Conservation (phyloP, 2,113 vertebrate genomes). For the Reinhardtius hippoglossoides region DNA sequence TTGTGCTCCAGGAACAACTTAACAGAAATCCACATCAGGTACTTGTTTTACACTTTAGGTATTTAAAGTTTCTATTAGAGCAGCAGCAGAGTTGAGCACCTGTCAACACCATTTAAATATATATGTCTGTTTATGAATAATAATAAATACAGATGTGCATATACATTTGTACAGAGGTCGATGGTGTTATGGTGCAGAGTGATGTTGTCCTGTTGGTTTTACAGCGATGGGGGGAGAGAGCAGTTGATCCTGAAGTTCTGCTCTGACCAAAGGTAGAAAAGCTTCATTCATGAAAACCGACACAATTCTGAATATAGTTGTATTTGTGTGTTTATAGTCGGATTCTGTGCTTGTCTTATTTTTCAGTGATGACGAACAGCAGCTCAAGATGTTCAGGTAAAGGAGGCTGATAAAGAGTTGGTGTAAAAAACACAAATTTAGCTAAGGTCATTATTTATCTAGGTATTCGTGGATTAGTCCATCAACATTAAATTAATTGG, state of each 20-base stretch:
- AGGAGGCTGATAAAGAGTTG: not conserved
- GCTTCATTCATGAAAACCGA: not conserved
- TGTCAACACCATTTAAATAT: too few species aligned
- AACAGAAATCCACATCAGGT: conserved; percentile 83
- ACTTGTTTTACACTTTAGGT: conserved; percentile 12
- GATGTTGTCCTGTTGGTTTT: conserved; percentile 5
- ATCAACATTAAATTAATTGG: not conserved
- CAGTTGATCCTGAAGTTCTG: conserved; percentile 69
- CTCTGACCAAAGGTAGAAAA: conserved; percentile 61
- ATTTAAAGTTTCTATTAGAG: not conserved
- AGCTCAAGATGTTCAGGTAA: conserved; percentile 75
- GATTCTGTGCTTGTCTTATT: not conserved
- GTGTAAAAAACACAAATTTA: not conserved
- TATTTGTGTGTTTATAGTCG: not conserved
- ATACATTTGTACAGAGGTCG: not conserved
- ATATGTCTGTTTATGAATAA: not conserved
- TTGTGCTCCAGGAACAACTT: conserved; percentile 71
- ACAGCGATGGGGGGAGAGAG: conserved; percentile 64
- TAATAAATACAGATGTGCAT: not conserved
- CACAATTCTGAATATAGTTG: not conserved
- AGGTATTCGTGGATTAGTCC: too few species aligned
- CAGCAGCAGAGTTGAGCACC: not conserved
- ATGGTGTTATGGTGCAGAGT: not conserved
- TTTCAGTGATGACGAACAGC: conserved; percentile 42
- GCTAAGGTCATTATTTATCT: not conserved